A percentile compares a stretch with the other conserved stretches of the same genome.
Conservation (phyloP, 92 coral and sea anemone genomes). For the Palythoa grandis region DNA sequence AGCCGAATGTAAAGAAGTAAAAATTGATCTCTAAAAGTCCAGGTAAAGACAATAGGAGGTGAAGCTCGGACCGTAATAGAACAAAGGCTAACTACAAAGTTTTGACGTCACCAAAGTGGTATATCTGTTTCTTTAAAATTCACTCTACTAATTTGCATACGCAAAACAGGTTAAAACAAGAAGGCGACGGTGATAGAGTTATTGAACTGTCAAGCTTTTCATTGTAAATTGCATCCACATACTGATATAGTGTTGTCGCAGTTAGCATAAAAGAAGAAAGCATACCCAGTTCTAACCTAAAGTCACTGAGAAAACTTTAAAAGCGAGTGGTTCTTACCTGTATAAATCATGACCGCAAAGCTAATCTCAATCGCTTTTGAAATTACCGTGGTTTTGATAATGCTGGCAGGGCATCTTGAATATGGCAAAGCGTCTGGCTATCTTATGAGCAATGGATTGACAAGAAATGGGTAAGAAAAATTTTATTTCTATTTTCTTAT, state of each 20-base stretch:
- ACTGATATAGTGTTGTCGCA: not conserved
- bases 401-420: not conserved
- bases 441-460: constrained; percentile 8
- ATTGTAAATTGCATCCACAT: not conserved
- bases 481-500: not conserved
- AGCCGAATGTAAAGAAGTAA: too few relatives aligned
- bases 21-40: not conserved
- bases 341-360: not conserved
- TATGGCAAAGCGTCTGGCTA: constrained; percentile 2
- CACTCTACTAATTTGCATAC: not conserved
- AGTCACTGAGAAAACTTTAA: too few relatives aligned
- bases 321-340: too few relatives aligned
- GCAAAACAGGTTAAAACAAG: not conserved
- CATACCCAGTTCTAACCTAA: too few relatives aligned
- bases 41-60: not conserved
- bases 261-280: not conserved
- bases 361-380: not conserved
- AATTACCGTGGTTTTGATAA: not conserved
- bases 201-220: not conserved
- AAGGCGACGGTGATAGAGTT: not conserved
- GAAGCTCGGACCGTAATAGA: not conserved
- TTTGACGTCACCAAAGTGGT: not conserved
- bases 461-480: constrained; percentile 20
- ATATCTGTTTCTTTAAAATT: not conserved
- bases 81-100: not conserved